phyloP scores from a whole-genome alignment of 2,888 invertebrate species.

The Oithona nana region DNA sequence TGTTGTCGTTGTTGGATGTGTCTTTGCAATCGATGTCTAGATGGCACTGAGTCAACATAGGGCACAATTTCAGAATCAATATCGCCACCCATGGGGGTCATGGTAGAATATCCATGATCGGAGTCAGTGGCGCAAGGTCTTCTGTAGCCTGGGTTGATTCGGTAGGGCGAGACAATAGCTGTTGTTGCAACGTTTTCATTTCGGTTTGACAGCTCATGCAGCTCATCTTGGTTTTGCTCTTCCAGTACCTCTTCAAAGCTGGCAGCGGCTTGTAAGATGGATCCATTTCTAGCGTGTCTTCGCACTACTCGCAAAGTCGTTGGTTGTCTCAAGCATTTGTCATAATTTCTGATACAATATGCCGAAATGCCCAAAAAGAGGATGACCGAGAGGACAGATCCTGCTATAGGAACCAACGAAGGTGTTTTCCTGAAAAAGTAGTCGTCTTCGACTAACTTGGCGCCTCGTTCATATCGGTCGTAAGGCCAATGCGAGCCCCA shows the following conservation, averaged over 20 bases:
- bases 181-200: neutral
- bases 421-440: neutral
- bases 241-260: slow-evolving; percentile 5
- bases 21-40: neutral
- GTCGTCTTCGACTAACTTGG: neutral
- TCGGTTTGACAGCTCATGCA: neutral
- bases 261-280: neutral
- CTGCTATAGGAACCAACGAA: slow-evolving; percentile 49
- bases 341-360: slow-evolving; percentile 53
- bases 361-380: slow-evolving; percentile 58
- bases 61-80: slow-evolving; percentile 7
- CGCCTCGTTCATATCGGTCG: neutral
- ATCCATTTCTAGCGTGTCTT: neutral
- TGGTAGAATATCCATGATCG: slow-evolving; percentile 83
- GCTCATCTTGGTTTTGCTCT: neutral
- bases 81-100: slow-evolving; percentile 42
- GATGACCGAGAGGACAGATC: slow-evolving; percentile 59
- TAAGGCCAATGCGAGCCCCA: slow-evolving; percentile 63
- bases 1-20: neutral
- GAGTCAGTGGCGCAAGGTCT: slow-evolving; percentile 55
- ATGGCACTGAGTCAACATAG: neutral
- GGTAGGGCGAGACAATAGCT: slow-evolving; percentile 52
- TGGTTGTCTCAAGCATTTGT: slow-evolving; percentile 17
- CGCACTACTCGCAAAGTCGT: too few species aligned
- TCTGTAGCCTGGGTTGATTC: slow-evolving; percentile 58